Evolutionary conservation across 2,888 invertebrate species (phyloP).

Genomic region (Hesperia comma): DNA sequence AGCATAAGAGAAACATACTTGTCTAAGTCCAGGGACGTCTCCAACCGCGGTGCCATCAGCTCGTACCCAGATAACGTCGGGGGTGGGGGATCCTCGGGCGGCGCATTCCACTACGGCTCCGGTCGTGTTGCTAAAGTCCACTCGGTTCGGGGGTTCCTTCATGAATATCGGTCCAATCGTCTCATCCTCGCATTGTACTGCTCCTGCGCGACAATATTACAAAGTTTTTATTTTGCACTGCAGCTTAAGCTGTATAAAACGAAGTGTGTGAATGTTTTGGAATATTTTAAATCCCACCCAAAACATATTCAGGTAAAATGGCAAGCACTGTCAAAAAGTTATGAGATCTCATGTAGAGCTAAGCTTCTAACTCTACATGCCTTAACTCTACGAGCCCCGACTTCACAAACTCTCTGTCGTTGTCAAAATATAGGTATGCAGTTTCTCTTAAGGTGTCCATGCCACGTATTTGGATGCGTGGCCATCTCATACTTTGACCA

Average conservation of each 20-base stretch:
- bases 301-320: no score
- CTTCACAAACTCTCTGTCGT: no score
- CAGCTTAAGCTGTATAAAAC: not conserved
- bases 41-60: slow-evolving; percentile 96
- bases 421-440: no score
- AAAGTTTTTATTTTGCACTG: not conserved
- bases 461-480: not conserved
- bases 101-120: slow-evolving; percentile 97
- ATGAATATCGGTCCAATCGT: slow-evolving; percentile 95
- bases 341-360: no score
- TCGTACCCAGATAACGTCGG: slow-evolving; percentile 96
- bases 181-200: slow-evolving; percentile 87
- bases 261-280: no score
- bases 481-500: not conserved
- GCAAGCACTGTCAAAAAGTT: no score
- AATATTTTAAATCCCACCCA: no score
- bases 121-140: slow-evolving; percentile 97
- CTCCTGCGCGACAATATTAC: slow-evolving; percentile 58
- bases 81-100: slow-evolving; percentile 94
- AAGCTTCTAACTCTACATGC: no score
- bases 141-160: slow-evolving; percentile 94
- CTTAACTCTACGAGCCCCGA: no score
- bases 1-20: slow-evolving; percentile 80
- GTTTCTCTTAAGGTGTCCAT: no score
- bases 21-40: slow-evolving; percentile 93